These are phyloP conservation scores for Mantis religiosa DNA, from an alignment of 2,888 invertebrate species.

Conservation along the genomic window DNA sequence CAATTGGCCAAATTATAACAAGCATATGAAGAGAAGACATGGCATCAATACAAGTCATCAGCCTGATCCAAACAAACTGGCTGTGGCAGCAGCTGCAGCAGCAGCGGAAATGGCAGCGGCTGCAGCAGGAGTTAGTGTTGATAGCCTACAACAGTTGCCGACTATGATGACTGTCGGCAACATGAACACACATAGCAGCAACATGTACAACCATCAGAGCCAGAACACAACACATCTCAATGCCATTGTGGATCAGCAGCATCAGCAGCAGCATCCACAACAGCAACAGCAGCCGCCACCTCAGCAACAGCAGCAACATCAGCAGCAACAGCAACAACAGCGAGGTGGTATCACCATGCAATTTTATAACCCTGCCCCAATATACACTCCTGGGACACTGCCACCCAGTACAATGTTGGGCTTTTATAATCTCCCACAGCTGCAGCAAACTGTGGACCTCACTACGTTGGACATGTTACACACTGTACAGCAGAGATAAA, in stretches of 20 bases:
- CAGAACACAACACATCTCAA: neutral
- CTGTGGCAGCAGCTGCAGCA: slow-evolving; percentile 20
- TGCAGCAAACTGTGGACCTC: slow-evolving; percentile 20
- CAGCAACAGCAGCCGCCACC: neutral
- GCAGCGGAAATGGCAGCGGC: neutral
- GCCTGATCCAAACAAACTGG: slow-evolving; percentile 31
- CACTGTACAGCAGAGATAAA: slow-evolving; percentile 16
- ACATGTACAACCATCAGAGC: neutral
- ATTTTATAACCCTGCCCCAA: slow-evolving; percentile 17
- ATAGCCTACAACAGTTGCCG: neutral
- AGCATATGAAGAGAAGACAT: slow-evolving; percentile 74
- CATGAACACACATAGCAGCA: neutral
- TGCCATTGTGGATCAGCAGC: neutral
- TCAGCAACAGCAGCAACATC: slow-evolving; percentile 9
- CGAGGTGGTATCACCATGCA: slow-evolving; percentile 1
- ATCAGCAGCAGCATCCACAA: neutral
- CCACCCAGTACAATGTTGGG: slow-evolving; percentile 21
- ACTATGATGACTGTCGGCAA: neutral
- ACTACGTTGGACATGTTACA: slow-evolving; percentile 25
- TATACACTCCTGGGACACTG: neutral
- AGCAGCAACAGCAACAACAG: neutral
- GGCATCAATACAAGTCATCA: slow-evolving; percentile 55
- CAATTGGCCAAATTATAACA: slow-evolving; percentile 80
- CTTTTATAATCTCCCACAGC: slow-evolving; percentile 25
- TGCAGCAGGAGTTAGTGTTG: neutral